Evolutionary conservation across 2,797 vertebrate species (phyloP).

Genomic region (Pipistrellus pipistrellus): DNA sequence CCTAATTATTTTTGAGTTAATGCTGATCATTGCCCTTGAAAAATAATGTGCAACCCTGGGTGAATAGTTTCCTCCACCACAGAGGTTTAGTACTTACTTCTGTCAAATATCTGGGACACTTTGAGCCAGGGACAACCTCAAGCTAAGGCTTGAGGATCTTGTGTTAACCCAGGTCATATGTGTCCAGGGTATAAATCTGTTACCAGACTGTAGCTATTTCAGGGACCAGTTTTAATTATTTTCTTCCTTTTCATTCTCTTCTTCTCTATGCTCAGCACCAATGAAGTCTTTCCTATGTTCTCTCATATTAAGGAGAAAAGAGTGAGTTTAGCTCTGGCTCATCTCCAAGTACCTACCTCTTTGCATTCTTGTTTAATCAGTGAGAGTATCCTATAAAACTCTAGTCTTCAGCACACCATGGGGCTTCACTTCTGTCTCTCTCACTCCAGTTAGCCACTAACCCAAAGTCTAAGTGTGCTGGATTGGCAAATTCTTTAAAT

Average conservation of each 20-base stretch:
- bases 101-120: background rate
- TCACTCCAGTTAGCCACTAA: background rate
- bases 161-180: background rate
- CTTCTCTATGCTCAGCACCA: background rate
- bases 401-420: background rate
- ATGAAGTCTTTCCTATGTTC: background rate
- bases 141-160: background rate
- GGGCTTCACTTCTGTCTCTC: background rate
- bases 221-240: no score
- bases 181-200: background rate
- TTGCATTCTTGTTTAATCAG: background rate
- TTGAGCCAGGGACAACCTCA: background rate
- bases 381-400: background rate
- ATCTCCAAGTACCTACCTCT: background rate
- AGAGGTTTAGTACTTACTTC: background rate
- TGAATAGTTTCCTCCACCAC: background rate
- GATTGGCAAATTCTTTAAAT: background rate
- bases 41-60: background rate
- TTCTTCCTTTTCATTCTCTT: background rate
- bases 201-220: background rate
- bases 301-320: background rate
- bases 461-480: background rate
- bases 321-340: background rate
- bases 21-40: background rate
- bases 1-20: background rate